phyloP scores from a whole-genome alignment of 2,888 invertebrate genomes.

The Muscina levida region DNA sequence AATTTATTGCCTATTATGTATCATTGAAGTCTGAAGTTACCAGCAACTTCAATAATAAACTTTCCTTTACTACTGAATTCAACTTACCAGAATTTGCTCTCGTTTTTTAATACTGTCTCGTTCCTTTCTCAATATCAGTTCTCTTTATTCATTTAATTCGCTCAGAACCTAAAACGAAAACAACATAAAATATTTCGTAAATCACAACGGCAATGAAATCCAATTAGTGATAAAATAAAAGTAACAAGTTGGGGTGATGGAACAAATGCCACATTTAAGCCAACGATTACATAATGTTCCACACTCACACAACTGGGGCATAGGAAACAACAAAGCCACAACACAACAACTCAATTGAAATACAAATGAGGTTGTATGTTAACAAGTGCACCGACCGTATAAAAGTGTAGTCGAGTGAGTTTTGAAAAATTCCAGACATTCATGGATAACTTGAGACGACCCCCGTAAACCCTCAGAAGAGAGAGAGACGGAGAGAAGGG shows the following conservation, averaged over 20 bases:
- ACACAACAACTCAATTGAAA: conserved; percentile 9
- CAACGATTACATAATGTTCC: conserved; percentile 49
- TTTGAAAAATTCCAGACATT: neutral
- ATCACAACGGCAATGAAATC: conserved; percentile 50
- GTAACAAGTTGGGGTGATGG: neutral
- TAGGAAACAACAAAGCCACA: conserved; percentile 11
- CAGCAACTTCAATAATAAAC: too few relatives aligned
- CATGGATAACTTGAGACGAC: too few relatives aligned
- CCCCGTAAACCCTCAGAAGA: too few relatives aligned
- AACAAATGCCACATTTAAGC: conserved; percentile 23
- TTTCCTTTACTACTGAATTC: too few relatives aligned
- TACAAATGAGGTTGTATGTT: conserved; percentile 8
- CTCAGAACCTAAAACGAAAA: conserved; percentile 31
- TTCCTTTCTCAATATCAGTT: conserved; percentile 29
- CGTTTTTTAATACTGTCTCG: conserved; percentile 51
- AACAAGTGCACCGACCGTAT: neutral
- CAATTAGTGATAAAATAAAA: conserved; percentile 43
- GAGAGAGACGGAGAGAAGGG: neutral
- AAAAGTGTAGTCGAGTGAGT: neutral
- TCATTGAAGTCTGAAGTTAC: too few relatives aligned
- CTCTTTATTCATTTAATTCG: conserved; percentile 41
- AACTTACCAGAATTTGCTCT: conserved; percentile 53
- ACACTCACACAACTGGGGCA: neutral
- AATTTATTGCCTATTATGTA: too few relatives aligned
- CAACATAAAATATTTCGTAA: conserved; percentile 30